These are phyloP conservation scores for Eilema caniola DNA, from an alignment of 2,888 invertebrate genomes.

Conservation along the genomic window DNA sequence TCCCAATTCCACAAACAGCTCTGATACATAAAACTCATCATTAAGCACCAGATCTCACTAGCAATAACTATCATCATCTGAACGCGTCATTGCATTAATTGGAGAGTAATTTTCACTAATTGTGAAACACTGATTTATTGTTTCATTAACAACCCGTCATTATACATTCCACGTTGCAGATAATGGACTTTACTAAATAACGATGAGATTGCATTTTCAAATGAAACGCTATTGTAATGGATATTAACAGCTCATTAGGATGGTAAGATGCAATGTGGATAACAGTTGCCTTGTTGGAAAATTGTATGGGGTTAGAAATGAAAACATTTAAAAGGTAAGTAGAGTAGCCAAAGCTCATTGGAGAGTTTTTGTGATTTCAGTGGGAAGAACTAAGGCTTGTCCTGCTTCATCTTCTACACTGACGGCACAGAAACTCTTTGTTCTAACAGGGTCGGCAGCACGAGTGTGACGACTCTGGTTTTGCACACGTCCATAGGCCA, in stretches of 20 bases:
- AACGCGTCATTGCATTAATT: conserved; percentile 27
- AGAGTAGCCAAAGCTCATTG: too few species aligned
- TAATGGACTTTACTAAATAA: conserved; percentile 5
- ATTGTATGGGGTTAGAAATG: background rate
- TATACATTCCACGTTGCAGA: conserved; percentile 7
- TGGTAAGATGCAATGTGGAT: background rate
- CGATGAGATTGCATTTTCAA: background rate
- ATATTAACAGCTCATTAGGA: background rate
- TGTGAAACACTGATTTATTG: conserved; percentile 15
- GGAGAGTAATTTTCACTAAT: conserved; percentile 32
- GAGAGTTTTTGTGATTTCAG: background rate
- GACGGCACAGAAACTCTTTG: too few species aligned
- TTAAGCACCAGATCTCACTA: background rate
- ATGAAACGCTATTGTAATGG: background rate
- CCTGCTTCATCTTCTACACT: too few species aligned
- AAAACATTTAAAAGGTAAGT: background rate
- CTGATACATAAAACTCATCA: background rate
- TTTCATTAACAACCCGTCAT: conserved; percentile 13
- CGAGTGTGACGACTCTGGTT: too few species aligned
- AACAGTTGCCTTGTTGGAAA: background rate
- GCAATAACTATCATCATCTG: conserved; percentile 8
- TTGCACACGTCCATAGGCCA: too few species aligned
- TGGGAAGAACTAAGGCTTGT: too few species aligned
- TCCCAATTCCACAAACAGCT: background rate
- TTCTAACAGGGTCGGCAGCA: too few species aligned